A percentile compares a stretch with the other conserved stretches of the same genome.
These are phyloP conservation scores for Meta bourneti DNA, from an alignment of 2,888 invertebrate species.

Conservation along the genomic window DNA sequence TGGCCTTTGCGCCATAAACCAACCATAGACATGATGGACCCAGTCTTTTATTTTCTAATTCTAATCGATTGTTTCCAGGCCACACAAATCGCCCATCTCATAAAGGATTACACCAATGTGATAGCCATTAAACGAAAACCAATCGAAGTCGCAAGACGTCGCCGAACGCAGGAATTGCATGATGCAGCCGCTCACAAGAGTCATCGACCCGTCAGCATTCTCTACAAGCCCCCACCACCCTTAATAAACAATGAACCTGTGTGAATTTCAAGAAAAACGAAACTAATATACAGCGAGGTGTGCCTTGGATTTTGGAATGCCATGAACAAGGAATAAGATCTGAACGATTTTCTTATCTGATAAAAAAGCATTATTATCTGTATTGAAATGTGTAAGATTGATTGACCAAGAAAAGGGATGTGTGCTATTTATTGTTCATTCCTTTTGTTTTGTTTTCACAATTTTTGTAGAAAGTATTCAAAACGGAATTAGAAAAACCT, in stretches of 20 bases:
- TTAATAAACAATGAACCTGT: conserved; percentile 77
- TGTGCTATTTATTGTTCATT: conserved; percentile 33
- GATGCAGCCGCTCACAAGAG: conserved; percentile 68
- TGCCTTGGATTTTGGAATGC: conserved; percentile 63
- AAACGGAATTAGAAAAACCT: conserved; percentile 2
- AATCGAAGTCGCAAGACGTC: conserved; percentile 69
- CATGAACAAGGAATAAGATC: conserved; percentile 31
- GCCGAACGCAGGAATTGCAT: conserved; percentile 70
- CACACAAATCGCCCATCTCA: conserved; percentile 94
- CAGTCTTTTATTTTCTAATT: too few species aligned
- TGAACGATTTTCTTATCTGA: conserved; percentile 1
- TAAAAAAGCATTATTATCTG: background rate
- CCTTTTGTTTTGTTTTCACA: conserved; percentile 21
- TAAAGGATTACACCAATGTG: conserved; percentile 92
- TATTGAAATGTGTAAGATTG: conserved; percentile 23
- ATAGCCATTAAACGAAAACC: conserved; percentile 79
- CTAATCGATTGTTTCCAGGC: conserved; percentile 84
- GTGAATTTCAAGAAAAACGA: conserved; percentile 39
- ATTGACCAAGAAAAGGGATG: conserved; percentile 2
- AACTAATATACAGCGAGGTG: conserved; percentile 35
- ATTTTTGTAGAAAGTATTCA: background rate
- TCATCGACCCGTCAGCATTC: conserved; percentile 78
- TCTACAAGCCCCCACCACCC: conserved; percentile 78
- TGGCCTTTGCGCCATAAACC: too few species aligned
- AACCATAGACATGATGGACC: too few species aligned